Percentiles rank a stretch among this genome's conserved stretches.
Evolutionary conservation across 2,113 vertebrate species (phyloP).

Genomic region (Scatophagus argus): DNA sequence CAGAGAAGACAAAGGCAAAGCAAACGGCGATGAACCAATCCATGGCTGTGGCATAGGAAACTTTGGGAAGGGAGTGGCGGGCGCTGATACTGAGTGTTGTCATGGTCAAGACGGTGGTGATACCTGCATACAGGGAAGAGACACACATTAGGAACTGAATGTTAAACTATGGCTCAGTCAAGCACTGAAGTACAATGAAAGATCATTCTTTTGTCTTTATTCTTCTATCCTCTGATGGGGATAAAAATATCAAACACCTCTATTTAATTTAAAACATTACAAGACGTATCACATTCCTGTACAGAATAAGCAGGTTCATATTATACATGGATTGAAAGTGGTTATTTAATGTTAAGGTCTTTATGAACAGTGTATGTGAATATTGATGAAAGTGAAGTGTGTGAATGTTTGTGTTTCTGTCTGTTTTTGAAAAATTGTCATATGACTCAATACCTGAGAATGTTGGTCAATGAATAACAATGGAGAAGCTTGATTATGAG

Average conservation of each 20-base stretch:
- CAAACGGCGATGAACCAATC: conserved; percentile 99
- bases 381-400: background rate
- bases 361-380: background rate
- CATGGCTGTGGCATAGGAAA: conserved; percentile 97
- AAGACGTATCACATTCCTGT: background rate
- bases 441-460: background rate
- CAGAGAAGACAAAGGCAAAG: conserved; percentile 97
- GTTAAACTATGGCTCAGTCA: background rate
- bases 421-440: background rate
- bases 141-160: background rate
- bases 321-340: too few relatives aligned
- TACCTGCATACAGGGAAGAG: conserved; percentile 82
- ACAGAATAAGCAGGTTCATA: background rate
- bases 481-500: background rate
- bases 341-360: background rate
- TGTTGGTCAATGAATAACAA: conserved; percentile 9
- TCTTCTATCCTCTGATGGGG: background rate
- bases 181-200: background rate
- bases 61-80: conserved; percentile 94
- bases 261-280: too few relatives aligned
- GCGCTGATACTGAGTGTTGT: conserved; percentile 96
- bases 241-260: background rate
- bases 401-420: background rate
- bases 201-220: background rate
- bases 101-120: conserved; percentile 97